A percentile compares a stretch with the other conserved stretches of the same genome.
phyloP scores from a whole-genome alignment of 2,888 invertebrate species.

The Tridacna crocea region DNA sequence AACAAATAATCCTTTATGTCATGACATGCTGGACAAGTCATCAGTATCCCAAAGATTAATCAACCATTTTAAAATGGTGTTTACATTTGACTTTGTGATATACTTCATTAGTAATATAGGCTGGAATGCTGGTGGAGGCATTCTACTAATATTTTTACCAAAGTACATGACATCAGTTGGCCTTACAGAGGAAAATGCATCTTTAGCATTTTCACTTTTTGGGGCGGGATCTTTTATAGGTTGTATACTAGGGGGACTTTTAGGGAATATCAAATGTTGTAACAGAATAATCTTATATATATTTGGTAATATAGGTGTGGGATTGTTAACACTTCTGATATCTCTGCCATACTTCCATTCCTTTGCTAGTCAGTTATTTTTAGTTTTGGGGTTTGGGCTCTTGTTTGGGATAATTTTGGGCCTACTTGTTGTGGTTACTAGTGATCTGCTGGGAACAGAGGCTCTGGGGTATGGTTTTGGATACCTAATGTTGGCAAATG shows the following conservation, averaged over 20 bases:
- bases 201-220: slow-evolving; percentile 62
- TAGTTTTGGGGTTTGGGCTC: slow-evolving; percentile 66
- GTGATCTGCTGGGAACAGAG: slow-evolving; percentile 73
- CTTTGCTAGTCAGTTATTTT: slow-evolving; percentile 34
- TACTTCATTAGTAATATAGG: slow-evolving; percentile 77
- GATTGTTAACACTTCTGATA: slow-evolving; percentile 58
- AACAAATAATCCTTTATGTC: not conserved
- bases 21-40: not conserved
- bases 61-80: slow-evolving; percentile 47
- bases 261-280: slow-evolving; percentile 70
- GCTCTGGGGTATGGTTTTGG: slow-evolving; percentile 76
- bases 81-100: slow-evolving; percentile 69
- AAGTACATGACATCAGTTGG: slow-evolving; percentile 69
- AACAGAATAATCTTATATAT: slow-evolving; percentile 70
- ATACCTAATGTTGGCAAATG: slow-evolving; percentile 78
- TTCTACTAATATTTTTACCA: slow-evolving; percentile 72
- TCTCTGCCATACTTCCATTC: slow-evolving; percentile 56
- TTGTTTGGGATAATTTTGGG: slow-evolving; percentile 76
- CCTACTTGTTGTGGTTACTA: slow-evolving; percentile 73
- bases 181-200: slow-evolving; percentile 63
- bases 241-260: slow-evolving; percentile 71
- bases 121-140: slow-evolving; percentile 74
- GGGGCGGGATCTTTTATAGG: slow-evolving; percentile 74
- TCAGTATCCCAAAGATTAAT: slow-evolving; percentile 12
- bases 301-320: slow-evolving; percentile 66